Evolutionary conservation across 2,113 vertebrate species (phyloP), one percentile per base, ranked within the genome.

Genomic region (Motacilla alba): DNA sequence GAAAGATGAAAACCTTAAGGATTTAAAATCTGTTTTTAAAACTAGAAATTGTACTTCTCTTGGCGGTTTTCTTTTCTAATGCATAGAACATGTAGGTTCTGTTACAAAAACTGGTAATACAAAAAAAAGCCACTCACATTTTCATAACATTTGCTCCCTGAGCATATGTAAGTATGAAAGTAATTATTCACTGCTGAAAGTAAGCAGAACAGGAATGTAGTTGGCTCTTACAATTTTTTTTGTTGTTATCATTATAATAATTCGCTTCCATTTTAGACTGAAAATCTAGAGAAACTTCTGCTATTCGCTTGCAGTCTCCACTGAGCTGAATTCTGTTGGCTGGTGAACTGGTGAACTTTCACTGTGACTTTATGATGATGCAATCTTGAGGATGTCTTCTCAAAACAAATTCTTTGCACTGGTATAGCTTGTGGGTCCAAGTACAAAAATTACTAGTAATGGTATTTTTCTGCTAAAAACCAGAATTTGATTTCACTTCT

Each of bases 1-100:
- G 88, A 97, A 89, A 77, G 80, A 97, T 83, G 50, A 77, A 94
- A 90, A 95, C 72, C 88, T 94, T 94, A 91, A 88, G 75, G 86
- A 92, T 93, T 90, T 93, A 91, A 94, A 97, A 91, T 78, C 78
- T 89, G 66, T 53, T 97, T 95, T 88, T 81, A 95, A 95, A 92
- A 79, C 55, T 80, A 83, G 85, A 83, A 93, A 87, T 93, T 67
- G 20, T 92, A 89, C 47, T 87, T 69, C n/a, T 86, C 44, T 56
- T 94, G 83, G 82, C 84, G 77, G 24, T 97, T 92, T 81, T 87
- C 11, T 95, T 83, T 64, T 77, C 39, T 80, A 83, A 67, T 73
- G 49, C 69, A 75, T 62, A 82, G 56, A 90, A 46, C 41, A 49
- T 81, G 47, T 70, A 94, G 49, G 30, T 75, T 90, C 82, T 96